A percentile compares a stretch with the other conserved stretches of the same genome.
Conservation (phyloP, 2,113 vertebrate genomes). For the Plestiodon gilberti region DNA sequence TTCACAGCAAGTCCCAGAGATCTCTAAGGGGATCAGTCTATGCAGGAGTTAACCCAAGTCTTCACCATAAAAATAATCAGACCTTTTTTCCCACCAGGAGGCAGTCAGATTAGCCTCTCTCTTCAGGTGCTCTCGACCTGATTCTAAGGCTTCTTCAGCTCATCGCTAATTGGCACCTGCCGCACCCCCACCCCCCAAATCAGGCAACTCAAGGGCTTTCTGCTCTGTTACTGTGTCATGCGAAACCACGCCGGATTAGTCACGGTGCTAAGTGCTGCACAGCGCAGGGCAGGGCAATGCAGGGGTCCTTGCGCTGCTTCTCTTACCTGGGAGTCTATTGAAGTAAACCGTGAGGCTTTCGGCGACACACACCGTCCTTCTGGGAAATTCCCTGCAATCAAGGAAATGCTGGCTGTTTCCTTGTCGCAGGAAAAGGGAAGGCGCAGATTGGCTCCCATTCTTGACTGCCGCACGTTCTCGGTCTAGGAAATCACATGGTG, state of each 20-base stretch:
- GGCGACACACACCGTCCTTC: background rate
- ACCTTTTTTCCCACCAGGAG: background rate
- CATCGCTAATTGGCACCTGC: slow-evolving; percentile 5
- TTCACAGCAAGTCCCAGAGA: background rate
- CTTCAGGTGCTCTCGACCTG: slow-evolving; percentile 16
- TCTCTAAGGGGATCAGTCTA: background rate
- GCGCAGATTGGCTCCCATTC: background rate
- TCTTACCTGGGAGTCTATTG: background rate
- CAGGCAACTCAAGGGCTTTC: background rate
- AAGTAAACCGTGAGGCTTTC: background rate
- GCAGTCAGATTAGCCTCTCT: background rate
- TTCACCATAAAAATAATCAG: background rate
- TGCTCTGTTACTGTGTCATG: background rate
- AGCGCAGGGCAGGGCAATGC: no score
- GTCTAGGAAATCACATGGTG: background rate
- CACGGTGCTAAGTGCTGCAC: background rate
- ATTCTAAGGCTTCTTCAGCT: background rate
- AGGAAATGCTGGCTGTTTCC: background rate
- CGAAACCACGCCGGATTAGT: background rate
- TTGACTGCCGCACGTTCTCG: background rate
- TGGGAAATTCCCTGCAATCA: background rate
- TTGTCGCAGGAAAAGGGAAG: background rate
- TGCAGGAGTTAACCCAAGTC: background rate
- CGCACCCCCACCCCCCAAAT: background rate
- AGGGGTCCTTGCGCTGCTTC: background rate